A percentile compares a stretch with the other conserved stretches of the same genome.
Evolutionary conservation across 2,888 invertebrate genomes (phyloP).

Genomic region (Agonopterix arenella): DNA sequence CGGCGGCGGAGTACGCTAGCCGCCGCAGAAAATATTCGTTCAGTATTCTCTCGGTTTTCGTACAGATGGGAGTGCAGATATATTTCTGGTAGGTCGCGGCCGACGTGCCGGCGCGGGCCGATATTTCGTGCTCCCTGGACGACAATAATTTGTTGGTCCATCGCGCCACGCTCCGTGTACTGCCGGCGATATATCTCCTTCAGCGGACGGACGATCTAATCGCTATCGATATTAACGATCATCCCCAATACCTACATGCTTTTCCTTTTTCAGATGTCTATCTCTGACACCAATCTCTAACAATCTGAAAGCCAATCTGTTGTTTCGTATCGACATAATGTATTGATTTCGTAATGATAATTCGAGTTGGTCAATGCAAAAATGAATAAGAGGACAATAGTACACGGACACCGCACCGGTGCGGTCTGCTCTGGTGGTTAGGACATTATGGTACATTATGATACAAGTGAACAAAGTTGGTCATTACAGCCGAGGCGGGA

Average conservation of each 20-base stretch:
- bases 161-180: conserved; percentile 52
- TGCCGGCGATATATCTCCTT: conserved; percentile 54
- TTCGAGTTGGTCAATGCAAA: no score
- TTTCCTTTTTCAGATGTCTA: no score
- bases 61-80: conserved; percentile 38
- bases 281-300: no score
- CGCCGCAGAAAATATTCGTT: conserved; percentile 16
- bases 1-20: background rate
- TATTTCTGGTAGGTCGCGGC: conserved; percentile 45
- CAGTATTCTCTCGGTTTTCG: conserved; percentile 23
- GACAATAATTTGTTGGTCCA: conserved; percentile 70
- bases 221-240: conserved; percentile 40
- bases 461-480: no score
- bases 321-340: no score
- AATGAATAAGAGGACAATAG: no score
- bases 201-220: conserved; percentile 47
- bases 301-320: no score
- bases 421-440: no score
- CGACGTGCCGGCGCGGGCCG: conserved; percentile 37
- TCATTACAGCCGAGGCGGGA: no score
- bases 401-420: no score
- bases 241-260: conserved; percentile 17
- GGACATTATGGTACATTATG: no score
- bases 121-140: conserved; percentile 65
- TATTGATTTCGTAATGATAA: no score